phyloP scores from a whole-genome alignment of 2,113 vertebrate genomes.

The Marmota flaviventris region DNA sequence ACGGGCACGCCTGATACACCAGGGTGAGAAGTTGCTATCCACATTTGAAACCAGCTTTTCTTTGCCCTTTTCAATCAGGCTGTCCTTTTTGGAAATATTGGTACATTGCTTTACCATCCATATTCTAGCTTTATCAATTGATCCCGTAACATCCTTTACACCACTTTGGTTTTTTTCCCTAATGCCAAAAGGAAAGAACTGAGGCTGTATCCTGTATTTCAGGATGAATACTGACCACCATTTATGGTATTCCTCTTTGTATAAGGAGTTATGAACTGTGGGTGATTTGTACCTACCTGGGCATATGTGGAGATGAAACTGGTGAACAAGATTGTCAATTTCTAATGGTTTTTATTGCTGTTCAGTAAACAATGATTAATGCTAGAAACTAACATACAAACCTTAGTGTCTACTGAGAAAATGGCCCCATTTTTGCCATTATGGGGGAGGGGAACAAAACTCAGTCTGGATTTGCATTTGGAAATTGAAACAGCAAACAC shows the following conservation, averaged over 20 bases:
- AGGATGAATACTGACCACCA: fast-evolving
- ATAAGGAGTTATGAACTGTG: neutral
- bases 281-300: neutral
- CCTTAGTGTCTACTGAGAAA: neutral
- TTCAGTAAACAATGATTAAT: neutral
- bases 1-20: no score
- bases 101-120: neutral
- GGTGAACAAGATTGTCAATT: neutral
- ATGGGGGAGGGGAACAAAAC: neutral
- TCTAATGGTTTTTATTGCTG: neutral
- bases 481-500: neutral
- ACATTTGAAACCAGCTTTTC: neutral
- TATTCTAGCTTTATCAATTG: neutral
- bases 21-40: neutral
- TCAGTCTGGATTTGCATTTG: neutral
- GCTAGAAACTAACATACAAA: neutral
- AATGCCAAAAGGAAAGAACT: neutral
- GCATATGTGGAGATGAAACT: neutral
- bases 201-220: neutral
- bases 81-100: neutral
- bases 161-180: no score
- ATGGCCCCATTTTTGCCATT: neutral
- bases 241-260: neutral
- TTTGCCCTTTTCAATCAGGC: neutral
- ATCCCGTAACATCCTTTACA: fast-evolving